Conservation (phyloP, 2,113 vertebrate genomes). For the Danionella cerebrum region DNA sequence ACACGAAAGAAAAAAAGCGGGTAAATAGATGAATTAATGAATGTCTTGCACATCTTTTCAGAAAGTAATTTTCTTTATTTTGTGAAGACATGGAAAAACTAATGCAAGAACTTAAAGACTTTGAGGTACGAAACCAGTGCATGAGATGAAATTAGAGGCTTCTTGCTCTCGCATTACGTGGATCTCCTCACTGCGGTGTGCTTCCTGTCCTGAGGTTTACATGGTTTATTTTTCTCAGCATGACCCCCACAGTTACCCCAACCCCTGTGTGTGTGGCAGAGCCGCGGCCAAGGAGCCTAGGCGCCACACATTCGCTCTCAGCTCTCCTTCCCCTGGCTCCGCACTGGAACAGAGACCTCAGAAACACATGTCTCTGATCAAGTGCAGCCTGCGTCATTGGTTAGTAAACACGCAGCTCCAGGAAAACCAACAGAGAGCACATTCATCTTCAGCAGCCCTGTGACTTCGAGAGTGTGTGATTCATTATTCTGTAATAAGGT, state of each 20-base stretch:
- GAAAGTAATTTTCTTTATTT: too few species aligned
- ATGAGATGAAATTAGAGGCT: not conserved
- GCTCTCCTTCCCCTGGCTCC: constrained; percentile 25
- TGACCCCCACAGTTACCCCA: constrained; percentile 27
- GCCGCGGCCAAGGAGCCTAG: constrained; percentile 33
- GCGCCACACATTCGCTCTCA: constrained; percentile 52
- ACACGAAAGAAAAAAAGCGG: too few species aligned
- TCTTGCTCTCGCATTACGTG: constrained; percentile 15
- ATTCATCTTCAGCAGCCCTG: constrained; percentile 70
- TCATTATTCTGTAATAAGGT: constrained; percentile 71
- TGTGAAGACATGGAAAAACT: too few species aligned
- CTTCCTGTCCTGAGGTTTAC: constrained; percentile 54
- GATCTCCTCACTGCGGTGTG: constrained; percentile 36
- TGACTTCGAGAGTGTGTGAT: constrained; percentile 69
- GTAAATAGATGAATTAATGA: too few species aligned
- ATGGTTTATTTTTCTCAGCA: constrained; percentile 45
- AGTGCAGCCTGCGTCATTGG: constrained; percentile 71
- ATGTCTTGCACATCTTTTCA: too few species aligned
- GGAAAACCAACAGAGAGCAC: constrained; percentile 73
- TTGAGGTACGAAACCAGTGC: not conserved
- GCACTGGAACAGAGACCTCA: constrained; percentile 40
- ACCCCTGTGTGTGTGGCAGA: constrained; percentile 45
- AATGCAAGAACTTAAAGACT: too few species aligned
- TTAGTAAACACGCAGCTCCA: constrained; percentile 72
- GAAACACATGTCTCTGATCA: constrained; percentile 74